Percentiles rank a stretch among this genome's conserved stretches.
phyloP scores from a whole-genome alignment of 2,113 vertebrate genomes.

The Anseranas semipalmata region DNA sequence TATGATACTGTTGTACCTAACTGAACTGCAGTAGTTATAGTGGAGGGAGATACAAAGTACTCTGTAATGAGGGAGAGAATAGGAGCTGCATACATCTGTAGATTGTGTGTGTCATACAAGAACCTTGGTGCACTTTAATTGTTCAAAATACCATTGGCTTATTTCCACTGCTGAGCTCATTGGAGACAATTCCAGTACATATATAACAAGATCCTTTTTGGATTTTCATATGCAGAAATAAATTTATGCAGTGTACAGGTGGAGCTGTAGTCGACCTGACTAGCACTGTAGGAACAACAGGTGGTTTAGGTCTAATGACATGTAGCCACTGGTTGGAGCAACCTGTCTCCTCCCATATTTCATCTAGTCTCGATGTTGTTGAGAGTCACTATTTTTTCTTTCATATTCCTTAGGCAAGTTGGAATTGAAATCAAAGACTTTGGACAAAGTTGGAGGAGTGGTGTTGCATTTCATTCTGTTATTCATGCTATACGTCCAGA shows the following conservation, averaged over 20 bases:
- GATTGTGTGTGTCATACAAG: not conserved
- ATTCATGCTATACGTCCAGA: constrained; percentile 92
- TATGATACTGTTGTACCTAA: not conserved
- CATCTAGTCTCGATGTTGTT: not conserved
- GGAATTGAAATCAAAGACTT: constrained; percentile 96
- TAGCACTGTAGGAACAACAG: not conserved
- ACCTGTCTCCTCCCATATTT: not conserved
- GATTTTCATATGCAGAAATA: not conserved
- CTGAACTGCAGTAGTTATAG: not conserved
- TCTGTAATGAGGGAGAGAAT: not conserved
- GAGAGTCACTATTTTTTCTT: not conserved
- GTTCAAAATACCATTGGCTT: not conserved
- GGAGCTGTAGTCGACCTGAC: not conserved
- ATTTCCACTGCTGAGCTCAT: not conserved
- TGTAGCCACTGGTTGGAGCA: not conserved
- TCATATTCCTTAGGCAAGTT: constrained; percentile 74
- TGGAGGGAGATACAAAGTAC: not conserved
- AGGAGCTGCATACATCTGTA: not conserved
- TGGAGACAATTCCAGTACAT: not conserved
- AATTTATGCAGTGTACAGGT: not conserved
- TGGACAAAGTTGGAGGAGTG: constrained; percentile 92
- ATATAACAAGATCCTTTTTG: not conserved
- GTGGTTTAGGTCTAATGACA: not conserved
- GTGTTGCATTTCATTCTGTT: constrained; percentile 91
- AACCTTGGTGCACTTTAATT: not conserved